Conservation (phyloP, 1,140 invertebrate genomes). For the Ruditapes philippinarum region DNA sequence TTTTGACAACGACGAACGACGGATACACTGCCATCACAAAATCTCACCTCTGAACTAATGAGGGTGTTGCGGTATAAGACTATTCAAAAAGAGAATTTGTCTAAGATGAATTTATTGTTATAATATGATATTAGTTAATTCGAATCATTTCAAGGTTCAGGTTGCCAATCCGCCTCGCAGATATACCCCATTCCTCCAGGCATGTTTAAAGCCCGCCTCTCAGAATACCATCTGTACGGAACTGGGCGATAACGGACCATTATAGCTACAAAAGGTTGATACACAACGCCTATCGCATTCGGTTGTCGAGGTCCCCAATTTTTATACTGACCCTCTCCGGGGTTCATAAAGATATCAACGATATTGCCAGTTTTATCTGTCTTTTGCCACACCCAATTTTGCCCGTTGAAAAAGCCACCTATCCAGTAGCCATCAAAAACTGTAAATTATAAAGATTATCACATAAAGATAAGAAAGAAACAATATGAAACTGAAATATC, state of each 20-base stretch:
- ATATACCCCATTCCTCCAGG: constrained; percentile 41
- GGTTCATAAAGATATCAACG: neutral
- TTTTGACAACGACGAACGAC: too few relatives aligned
- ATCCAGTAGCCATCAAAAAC: constrained; percentile 55
- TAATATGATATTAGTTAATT: too few relatives aligned
- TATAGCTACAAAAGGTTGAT: constrained; percentile 19
- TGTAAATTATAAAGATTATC: neutral
- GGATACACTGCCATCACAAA: too few relatives aligned
- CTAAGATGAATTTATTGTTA: too few relatives aligned
- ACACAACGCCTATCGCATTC: neutral
- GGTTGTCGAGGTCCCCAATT: constrained; percentile 46
- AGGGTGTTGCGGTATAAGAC: too few relatives aligned
- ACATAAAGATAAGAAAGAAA: neutral
- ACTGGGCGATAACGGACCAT: neutral
- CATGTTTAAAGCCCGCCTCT: neutral
- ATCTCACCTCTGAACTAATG: too few relatives aligned
- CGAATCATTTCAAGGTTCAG: neutral
- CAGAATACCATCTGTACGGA: constrained; percentile 42
- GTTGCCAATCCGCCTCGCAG: constrained; percentile 38
- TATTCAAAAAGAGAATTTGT: too few relatives aligned
- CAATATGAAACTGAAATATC: too few relatives aligned
- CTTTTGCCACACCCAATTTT: constrained; percentile 10
- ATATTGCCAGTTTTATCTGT: neutral
- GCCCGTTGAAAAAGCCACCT: constrained; percentile 5
- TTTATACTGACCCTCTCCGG: neutral